phyloP scores from a whole-genome alignment of 2,113 vertebrate species.

The Cyphomyrus plagiostoma region DNA sequence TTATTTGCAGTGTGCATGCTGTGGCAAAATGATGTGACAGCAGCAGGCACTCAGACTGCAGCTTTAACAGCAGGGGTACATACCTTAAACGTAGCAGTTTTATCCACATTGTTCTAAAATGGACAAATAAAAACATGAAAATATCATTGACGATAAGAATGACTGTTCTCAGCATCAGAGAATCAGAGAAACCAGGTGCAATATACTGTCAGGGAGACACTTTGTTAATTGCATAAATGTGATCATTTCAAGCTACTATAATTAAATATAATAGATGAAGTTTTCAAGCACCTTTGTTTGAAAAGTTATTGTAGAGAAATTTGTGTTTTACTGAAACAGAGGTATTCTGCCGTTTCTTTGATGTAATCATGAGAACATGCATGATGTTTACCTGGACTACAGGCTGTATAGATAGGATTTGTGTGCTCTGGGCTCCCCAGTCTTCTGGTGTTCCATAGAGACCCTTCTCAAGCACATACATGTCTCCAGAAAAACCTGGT shows the following conservation, averaged over 20 bases:
- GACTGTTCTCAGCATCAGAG: background rate
- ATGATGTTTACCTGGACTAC: conserved; percentile 66
- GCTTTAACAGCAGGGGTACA: background rate
- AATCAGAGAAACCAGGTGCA: background rate
- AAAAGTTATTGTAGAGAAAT: background rate
- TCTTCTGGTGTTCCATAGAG: conserved; percentile 75
- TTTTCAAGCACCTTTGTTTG: background rate
- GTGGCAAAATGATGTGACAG: background rate
- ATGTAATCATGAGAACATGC: background rate
- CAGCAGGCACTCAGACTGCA: background rate
- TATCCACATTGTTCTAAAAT: conserved; percentile 53
- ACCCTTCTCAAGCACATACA: conserved; percentile 81
- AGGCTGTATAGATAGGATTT: conserved; percentile 75
- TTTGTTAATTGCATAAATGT: background rate
- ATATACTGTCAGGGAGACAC: background rate
- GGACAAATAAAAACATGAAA: background rate
- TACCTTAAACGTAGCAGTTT: conserved; percentile 56
- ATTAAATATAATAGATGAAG: background rate
- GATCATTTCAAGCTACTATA: background rate
- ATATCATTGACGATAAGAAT: background rate
- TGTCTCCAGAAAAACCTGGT: conserved; percentile 77
- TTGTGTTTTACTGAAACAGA: background rate
- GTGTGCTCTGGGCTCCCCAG: conserved; percentile 73
- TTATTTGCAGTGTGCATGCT: background rate
- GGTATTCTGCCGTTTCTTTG: background rate